Base-by-base conservation (phyloP, 1,140 invertebrate species). In the Drosophila burlai region DNA sequence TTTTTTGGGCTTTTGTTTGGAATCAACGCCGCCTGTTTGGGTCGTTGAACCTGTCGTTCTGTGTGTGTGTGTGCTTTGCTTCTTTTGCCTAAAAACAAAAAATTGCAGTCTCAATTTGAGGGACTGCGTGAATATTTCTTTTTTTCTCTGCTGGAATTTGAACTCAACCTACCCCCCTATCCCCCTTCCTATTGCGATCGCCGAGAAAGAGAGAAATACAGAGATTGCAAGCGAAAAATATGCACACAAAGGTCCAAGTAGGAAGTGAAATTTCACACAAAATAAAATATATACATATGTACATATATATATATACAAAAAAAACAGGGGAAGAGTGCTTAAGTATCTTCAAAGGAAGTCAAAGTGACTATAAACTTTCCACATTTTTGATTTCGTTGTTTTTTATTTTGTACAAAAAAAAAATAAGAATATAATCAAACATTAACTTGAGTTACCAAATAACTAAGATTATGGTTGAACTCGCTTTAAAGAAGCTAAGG, bases 51-150 rank as follows among this genome's bases (percentile, higher is more conserved):
- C 40, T 80, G 52, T 47, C 49, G 52, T 61, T 66, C 38, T 31
- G 43, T 50, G 29, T 46, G 45, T 49, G 34, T 46, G 45, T 49
- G 47, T 79, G 62, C 67, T 38, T 38, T 38, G 36, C 36, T 38
- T 72, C 52, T 69, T 87, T 87, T 89, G 78, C 84, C 84, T 87
- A 87, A 87, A 87, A 87, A 89, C 84, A 72, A 84, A 81, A 87
- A 87, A 87, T 87, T 87, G 80, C 83, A 83, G 67, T 79, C 81
- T 43, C 61, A 67, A 80, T 78, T 87, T 80, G 74, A 67, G 46
- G 34, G 46, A 77, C 74, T 50, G 82, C 82, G 60, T 43, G 78
- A 72, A 81, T 11, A 77, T 60, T 85, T 84, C 61, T 38, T 13
- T 38, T 38, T 13, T 36, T 52, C 78, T 84, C 71, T 55, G 8